Percentiles rank a stretch among this genome's conserved stretches.
Conservation (phyloP, 2,797 vertebrate species). For the Rhinatrema bivittatum region DNA sequence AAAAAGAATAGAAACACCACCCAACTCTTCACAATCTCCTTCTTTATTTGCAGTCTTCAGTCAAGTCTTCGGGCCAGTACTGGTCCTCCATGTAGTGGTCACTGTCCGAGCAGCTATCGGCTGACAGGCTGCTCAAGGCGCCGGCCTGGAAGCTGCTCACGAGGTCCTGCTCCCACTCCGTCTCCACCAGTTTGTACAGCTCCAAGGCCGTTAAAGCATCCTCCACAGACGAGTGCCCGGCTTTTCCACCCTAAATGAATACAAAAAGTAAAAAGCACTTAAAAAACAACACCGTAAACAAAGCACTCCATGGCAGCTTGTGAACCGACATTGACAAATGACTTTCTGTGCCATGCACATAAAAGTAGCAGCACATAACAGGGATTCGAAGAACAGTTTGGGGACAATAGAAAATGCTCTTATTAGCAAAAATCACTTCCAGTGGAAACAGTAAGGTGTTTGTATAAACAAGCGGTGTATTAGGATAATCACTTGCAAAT, state of each 20-base stretch:
- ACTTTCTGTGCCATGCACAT: too few species aligned
- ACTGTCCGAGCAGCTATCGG: constrained; percentile 29
- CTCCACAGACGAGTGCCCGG: constrained; percentile 85
- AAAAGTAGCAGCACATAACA: too few species aligned
- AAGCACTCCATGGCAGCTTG: not conserved
- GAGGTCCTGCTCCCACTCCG: constrained; percentile 68
- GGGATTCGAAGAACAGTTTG: too few species aligned
- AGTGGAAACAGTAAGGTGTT: too few species aligned
- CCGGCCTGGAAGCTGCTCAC: constrained; percentile 3
- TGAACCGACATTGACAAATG: too few species aligned
- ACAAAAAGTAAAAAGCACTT: not conserved
- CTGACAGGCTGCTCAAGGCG: constrained; percentile 16
- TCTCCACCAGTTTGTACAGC: constrained; percentile 86
- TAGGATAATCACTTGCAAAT: too few species aligned
- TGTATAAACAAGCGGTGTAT: too few species aligned
- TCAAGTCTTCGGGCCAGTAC: constrained; percentile 78
- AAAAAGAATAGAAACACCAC: too few species aligned
- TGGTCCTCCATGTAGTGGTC: constrained; percentile 80
- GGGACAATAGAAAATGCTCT: too few species aligned
- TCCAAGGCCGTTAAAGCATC: constrained; percentile 80
- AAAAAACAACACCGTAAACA: not conserved
- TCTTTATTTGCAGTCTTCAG: constrained; percentile 36
- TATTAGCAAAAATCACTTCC: too few species aligned
- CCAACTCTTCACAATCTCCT: too few species aligned
- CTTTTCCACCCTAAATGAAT: constrained; percentile 49